These are phyloP conservation scores for Calephelis perditalis DNA, from an alignment of 2,888 invertebrate genomes.

Conservation along the genomic window DNA sequence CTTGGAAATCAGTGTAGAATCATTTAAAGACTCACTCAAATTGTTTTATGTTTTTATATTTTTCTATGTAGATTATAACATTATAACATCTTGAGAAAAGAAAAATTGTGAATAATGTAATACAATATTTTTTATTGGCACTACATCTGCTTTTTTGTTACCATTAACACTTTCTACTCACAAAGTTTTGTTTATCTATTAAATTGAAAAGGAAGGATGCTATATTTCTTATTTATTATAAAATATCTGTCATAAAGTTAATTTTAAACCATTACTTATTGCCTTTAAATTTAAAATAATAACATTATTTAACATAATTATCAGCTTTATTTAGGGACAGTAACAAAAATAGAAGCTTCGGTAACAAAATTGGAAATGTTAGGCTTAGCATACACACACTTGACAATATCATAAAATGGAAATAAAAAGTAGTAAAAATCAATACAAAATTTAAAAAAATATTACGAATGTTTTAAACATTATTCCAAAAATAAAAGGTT, in stretches of 20 bases:
- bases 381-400: background rate
- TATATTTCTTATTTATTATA: too few relatives aligned
- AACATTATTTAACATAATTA: background rate
- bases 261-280: too few relatives aligned
- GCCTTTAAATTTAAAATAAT: background rate
- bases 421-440: background rate
- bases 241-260: too few relatives aligned
- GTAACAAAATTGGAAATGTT: constrained; percentile 1
- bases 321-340: background rate
- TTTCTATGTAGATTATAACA: background rate
- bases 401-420: background rate
- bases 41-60: constrained; percentile 2
- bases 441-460: background rate
- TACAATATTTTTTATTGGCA: too few relatives aligned
- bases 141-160: too few relatives aligned
- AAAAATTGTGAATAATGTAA: background rate
- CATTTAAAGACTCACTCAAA: background rate
- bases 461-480: too few relatives aligned
- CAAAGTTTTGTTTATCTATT: too few relatives aligned
- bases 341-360: background rate
- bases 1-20: background rate
- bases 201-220: too few relatives aligned
- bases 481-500: too few relatives aligned
- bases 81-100: background rate
- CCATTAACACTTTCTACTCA: too few relatives aligned